Evolutionary conservation across 2,113 vertebrate genomes (phyloP).

Genomic region (Chlorodrepanis virens): DNA sequence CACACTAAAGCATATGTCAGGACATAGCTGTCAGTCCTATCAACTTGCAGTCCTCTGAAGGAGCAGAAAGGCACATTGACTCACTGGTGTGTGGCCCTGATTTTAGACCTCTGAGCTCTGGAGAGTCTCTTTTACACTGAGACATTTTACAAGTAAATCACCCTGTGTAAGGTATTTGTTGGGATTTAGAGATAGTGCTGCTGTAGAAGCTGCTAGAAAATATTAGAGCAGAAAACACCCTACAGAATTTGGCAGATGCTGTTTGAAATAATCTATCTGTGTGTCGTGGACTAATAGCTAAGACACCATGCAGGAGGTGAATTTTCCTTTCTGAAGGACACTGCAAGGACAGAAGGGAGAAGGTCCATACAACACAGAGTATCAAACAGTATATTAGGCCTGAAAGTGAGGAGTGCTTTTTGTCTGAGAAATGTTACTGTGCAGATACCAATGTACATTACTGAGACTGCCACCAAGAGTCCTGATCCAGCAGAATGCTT

Average conservation of each 20-base stretch:
- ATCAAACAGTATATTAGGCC: background rate
- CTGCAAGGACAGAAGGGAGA: background rate
- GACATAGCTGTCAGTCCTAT: slow-evolving; percentile 38
- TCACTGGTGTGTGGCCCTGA: background rate
- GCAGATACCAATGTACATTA: background rate
- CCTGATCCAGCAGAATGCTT: background rate
- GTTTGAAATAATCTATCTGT: background rate
- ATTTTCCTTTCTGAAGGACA: background rate
- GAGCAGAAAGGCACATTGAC: background rate
- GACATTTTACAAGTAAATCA: background rate
- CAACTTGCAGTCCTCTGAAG: slow-evolving; percentile 1
- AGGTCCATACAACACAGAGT: background rate
- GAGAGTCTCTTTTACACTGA: background rate
- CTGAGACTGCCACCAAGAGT: background rate
- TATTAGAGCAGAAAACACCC: background rate
- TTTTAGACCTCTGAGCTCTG: background rate
- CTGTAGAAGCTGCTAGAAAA: background rate
- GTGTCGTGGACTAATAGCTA: background rate
- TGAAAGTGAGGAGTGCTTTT: background rate
- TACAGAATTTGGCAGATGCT: background rate
- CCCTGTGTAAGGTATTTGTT: background rate
- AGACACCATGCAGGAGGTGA: background rate
- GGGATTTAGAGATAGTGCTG: background rate
- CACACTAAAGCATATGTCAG: slow-evolving; percentile 47
- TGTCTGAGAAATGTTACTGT: background rate